phyloP scores from a whole-genome alignment of 2,797 vertebrate species.

The Gallirallus australis region DNA sequence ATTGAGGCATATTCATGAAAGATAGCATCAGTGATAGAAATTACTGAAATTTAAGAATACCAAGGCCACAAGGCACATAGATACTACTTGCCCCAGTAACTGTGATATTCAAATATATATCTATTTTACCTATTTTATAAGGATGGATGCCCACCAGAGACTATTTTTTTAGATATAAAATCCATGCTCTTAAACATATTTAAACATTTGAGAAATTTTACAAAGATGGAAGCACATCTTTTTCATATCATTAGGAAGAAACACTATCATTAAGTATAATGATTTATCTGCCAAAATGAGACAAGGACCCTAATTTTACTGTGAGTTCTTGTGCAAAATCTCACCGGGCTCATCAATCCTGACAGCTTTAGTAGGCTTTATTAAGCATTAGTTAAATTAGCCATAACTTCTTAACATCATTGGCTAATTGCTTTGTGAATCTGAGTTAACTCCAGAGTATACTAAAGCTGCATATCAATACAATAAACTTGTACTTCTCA shows the following conservation, averaged over 20 bases:
- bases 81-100: not conserved
- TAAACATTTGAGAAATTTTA: not conserved
- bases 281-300: conserved; percentile 68
- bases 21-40: not conserved
- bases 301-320: conserved; percentile 62
- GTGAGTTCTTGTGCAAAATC: conserved; percentile 62
- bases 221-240: not conserved
- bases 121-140: not conserved
- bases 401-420: conserved; percentile 78
- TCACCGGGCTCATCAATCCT: conserved; percentile 72
- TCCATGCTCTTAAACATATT: not conserved
- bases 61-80: not conserved
- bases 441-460: conserved; percentile 69
- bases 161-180: not conserved
- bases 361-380: conserved; percentile 73
- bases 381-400: conserved; percentile 81
- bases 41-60: not conserved
- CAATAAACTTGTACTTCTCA: conserved; percentile 34
- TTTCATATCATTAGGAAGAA: not conserved
- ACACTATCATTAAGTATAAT: not conserved
- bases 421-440: conserved; percentile 79
- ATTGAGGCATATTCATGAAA: not conserved
- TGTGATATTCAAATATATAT: not conserved
- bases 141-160: not conserved
- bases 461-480: conserved; percentile 61